These are phyloP conservation scores for Fregetta grallaria DNA, from an alignment of 2,113 vertebrate species.

Conservation along the genomic window DNA sequence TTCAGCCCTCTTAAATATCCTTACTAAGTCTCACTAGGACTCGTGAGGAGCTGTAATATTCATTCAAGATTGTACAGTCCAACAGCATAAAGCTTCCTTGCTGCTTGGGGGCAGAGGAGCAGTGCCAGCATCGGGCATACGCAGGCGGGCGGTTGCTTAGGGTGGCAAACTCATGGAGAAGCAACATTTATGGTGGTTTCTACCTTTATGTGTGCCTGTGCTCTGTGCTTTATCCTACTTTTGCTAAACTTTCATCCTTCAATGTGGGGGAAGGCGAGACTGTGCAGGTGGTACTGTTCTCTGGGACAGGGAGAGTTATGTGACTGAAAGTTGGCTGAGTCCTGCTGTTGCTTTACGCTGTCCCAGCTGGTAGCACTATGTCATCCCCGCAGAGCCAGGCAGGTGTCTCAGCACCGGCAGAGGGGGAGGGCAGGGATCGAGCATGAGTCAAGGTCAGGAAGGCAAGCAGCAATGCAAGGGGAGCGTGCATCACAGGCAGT, in stretches of 20 bases:
- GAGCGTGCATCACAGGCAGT: not conserved
- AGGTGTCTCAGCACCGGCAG: not conserved
- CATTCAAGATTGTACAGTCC: not conserved
- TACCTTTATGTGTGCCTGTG: not conserved
- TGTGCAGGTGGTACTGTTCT: not conserved
- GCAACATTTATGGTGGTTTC: not conserved
- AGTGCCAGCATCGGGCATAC: not conserved
- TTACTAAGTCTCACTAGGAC: not conserved
- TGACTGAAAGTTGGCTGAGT: not conserved
- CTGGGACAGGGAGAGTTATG: not conserved
- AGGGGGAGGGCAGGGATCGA: not conserved
- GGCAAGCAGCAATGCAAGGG: not conserved
- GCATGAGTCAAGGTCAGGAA: constrained; percentile 18
- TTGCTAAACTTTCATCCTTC: not conserved
- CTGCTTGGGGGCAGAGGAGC: not conserved
- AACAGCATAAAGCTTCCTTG: not conserved
- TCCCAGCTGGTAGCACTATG: constrained; percentile 37
- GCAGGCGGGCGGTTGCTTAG: not conserved
- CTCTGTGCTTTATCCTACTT: not conserved
- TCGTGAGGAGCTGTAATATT: not conserved
- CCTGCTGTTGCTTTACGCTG: not conserved
- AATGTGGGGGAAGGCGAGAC: not conserved
- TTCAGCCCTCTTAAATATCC: not conserved
- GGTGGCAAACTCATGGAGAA: not conserved
- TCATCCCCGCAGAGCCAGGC: not conserved